Base-by-base conservation (phyloP, 2,888 invertebrate species). In the Rhamnusium bicolor region DNA sequence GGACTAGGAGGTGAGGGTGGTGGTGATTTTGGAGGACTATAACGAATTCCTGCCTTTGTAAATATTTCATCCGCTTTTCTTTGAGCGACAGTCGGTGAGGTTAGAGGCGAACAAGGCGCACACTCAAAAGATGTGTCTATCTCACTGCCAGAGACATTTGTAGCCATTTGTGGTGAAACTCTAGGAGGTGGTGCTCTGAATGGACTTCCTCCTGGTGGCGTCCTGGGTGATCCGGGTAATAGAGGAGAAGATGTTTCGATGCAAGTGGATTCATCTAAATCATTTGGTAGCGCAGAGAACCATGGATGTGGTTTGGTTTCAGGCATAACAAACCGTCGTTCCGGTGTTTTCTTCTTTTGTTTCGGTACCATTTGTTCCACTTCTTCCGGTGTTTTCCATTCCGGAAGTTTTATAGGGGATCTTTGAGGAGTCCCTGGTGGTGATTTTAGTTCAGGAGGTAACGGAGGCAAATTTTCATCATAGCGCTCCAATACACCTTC, bases 1-100 rank as follows among this genome's bases (percentile, higher is more conserved):
- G 65, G 65, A 53, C 65, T 65, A 5, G 65, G 65, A 12, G 65
- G 65, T 19, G 65, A 65, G 5, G 65, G 65, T 18, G 53, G 27
- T n/a, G 65, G 32, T 16, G 19, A 19, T 8, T 16, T 62, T 1
- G 53, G 29, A 0, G 51, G 51, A 7, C 65, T 29, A 5, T 29
- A 27, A 8, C 16, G 16, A 16, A 63, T 7, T 8, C 63, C 63
- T 1, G 49, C 47, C 3, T 8, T 14, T 3, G 49, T 24, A 8
- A 63, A 63, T 24, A 63, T 27, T 7, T 61, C 61, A 2, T 63
- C 46, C 0, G 21, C 63, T 7, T 12, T 29, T 14, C 58, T 12
- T 40, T 3, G 5, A 32, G 32, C n/a, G 7, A 0, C 7, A 4
- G 14, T 4, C 3, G 58, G 32, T 2, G 29, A 58, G n/a, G 54